Evolutionary conservation across 2,888 invertebrate genomes (phyloP), one percentile per base, ranked within the genome.

Genomic region (Bellardia pandia): DNA sequence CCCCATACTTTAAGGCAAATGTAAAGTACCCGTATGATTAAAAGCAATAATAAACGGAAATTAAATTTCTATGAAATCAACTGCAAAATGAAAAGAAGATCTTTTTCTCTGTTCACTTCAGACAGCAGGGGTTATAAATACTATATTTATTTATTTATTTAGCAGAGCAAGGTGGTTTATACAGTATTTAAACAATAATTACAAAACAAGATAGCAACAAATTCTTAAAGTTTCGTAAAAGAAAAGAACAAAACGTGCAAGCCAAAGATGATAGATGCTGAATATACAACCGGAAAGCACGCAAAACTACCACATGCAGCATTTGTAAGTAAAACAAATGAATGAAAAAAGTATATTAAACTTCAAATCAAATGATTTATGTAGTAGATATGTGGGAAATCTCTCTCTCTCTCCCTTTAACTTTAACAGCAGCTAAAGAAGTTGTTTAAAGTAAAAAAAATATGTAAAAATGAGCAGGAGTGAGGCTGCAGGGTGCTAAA

Each of bases 241-340:
- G 42, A 53, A 77, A 14, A 68, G 40, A 58, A 58, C 11, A 58
- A 37, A 64, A 80, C 53, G 30, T 53, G 71, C 58, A 40, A 2
- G 0, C 7, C 37, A 81, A 48, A 68, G 58, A 37, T 30, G 74
- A 48, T 60, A 51, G 62, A 66, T 64, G 51, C 53, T 86, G 90
- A 89, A 92, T 91, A 90, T 91, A 92, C 89, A 88, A 89, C 92
- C 91, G 92, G 92, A 92, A 91, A 89, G 89, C 92, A 92, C 92
- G 92, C 92, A 91, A 90, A 76, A 64, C 81, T 80, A 58, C 56
- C 75, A 64, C 80, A 80, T 71, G 69, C 64, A 86, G n/a, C 53
- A 75, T 68, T 69, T 66, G 58, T 62, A 80, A 13, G 33, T 40
- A 56, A 71, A 74, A 68, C 68, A 80, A 80, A 80, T 72, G 51